These are phyloP conservation scores for Marcusenius ussheri DNA, from an alignment of 2,113 vertebrate genomes.

Conservation along the genomic window DNA sequence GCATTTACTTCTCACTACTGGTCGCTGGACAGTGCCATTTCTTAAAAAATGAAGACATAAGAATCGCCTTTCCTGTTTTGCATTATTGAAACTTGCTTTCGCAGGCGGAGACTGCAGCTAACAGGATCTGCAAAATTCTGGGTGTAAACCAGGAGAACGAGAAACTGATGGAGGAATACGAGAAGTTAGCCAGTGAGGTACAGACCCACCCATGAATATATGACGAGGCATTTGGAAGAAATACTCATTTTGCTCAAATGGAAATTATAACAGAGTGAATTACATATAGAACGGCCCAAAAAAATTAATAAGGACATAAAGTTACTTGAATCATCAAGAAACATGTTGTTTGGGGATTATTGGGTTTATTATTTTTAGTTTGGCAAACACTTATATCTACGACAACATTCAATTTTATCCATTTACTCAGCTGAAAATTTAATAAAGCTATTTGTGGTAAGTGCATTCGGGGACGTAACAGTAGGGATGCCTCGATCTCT, in stretches of 20 bases:
- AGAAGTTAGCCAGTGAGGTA: constrained; percentile 97
- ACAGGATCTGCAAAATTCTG: constrained; percentile 95
- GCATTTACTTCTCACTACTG: not conserved
- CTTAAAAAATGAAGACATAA: not conserved
- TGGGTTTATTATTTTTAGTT: not conserved
- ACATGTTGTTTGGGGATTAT: not conserved
- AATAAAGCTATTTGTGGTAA: not conserved
- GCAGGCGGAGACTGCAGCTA: constrained; percentile 96
- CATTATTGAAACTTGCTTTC: not conserved
- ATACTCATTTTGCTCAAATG: not conserved
- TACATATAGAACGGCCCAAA: not conserved
- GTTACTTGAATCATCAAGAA: not conserved
- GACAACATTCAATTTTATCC: not conserved
- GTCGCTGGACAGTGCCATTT: not conserved
- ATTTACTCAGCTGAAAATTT: not conserved
- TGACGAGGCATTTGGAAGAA: not conserved
- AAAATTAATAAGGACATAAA: not conserved
- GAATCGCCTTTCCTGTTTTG: not conserved
- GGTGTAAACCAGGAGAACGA: constrained; percentile 99
- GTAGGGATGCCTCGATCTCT: not conserved
- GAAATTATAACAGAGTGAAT: not conserved
- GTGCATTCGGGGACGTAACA: not conserved
- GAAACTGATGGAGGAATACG: constrained; percentile 97
- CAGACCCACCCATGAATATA: constrained; percentile 26
- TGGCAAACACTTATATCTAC: not conserved